A percentile compares a stretch with the other conserved stretches of the same genome.
Evolutionary conservation across 2,797 vertebrate species (phyloP).

Genomic region (Emydoidea blandingii): DNA sequence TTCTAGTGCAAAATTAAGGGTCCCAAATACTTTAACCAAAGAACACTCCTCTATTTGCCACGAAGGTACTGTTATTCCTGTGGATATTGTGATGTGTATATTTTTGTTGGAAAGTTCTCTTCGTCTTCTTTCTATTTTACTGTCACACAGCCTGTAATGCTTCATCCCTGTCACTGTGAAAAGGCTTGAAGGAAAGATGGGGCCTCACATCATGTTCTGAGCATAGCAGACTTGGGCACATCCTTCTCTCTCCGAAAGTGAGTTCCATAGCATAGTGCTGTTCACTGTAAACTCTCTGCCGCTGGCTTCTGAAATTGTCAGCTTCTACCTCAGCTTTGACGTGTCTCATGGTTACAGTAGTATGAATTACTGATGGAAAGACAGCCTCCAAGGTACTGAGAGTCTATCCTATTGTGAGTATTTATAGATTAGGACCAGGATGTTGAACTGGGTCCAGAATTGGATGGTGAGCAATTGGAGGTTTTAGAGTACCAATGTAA

Average conservation of each 20-base stretch:
- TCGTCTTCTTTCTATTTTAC: background rate
- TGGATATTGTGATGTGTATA: background rate
- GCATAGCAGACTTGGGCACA: background rate
- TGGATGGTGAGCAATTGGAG: background rate
- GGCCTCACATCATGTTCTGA: background rate
- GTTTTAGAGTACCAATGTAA: background rate
- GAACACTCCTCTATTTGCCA: background rate
- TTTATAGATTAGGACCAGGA: background rate
- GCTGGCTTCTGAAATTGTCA: conserved; percentile 1
- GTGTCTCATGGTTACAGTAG: background rate
- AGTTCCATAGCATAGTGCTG: background rate
- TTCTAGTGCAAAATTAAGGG: background rate
- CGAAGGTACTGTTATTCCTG: background rate
- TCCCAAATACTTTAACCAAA: background rate
- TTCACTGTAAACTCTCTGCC: background rate
- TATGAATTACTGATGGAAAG: background rate
- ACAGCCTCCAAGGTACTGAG: background rate
- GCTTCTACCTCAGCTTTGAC: background rate
- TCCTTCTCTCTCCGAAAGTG: background rate
- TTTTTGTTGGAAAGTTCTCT: background rate
- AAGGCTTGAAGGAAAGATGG: background rate
- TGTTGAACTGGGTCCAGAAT: background rate
- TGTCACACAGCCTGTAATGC: background rate
- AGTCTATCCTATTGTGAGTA: background rate
- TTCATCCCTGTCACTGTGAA: background rate